Base-by-base conservation (phyloP, 2,113 vertebrate genomes). In the Lanius ludovicianus region DNA sequence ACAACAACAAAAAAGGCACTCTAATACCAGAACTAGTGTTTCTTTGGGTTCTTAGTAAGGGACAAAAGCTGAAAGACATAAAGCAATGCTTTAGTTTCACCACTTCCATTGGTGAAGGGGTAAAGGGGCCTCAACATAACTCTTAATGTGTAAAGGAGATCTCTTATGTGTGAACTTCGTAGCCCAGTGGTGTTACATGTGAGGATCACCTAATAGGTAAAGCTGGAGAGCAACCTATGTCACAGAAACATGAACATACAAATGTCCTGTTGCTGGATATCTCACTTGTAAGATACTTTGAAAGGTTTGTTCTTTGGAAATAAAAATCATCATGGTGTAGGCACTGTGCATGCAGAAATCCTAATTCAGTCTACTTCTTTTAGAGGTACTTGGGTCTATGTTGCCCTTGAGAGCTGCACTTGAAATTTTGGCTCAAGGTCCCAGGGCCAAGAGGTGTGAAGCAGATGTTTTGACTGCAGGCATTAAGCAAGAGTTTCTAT, bases 361-460 rank as follows among this genome's bases (percentile, higher is more conserved):
- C n/a, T 35, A 24, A 30, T 67, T 74, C 46, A 55, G 15, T 20
- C 42, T 69, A 9, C 44, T 60, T 5, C 49, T 88, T 85, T 41
- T 24, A 77, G 37, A 74, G 19, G 11, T 42, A 9, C 49, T 73
- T 60, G n/a, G 44, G 53, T 64, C 42, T 85, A 0, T 47, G 67
- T 52, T 85, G 89, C 35, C 53, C 83, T 83, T 86, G 91, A 88
- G 67, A 83, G 31, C 42, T 85, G 44, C 24, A 20, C 41, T 92
- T 55, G 44, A 75, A 73, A 73, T 79, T 79, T 71, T 67, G 47
- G 78, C 82, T 88, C 25, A 42, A 57, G 73, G 64, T 84, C 53
- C 78, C 33, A 42, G 46, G 50, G 60, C 68, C 73, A 86, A 91
- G 64, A 55, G 73, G 11, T 59, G 49, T 88, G 91, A 84, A 91